phyloP scores from a whole-genome alignment of 2,797 vertebrate genomes.

The Phrynocephalus forsythii region DNA sequence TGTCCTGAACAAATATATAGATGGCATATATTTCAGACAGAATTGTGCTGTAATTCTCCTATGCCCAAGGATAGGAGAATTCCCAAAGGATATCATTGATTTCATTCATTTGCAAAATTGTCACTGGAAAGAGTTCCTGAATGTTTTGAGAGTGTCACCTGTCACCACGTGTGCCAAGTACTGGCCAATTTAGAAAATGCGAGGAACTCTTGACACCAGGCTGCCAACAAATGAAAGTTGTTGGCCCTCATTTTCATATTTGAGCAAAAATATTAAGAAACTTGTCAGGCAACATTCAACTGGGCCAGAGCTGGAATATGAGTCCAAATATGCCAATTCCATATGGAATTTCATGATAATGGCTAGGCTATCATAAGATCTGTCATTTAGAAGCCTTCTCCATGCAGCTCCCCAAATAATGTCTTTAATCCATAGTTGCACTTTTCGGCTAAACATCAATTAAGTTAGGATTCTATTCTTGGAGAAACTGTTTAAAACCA shows the following conservation, averaged over 20 bases:
- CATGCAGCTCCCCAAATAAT: not conserved
- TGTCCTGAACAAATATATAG: no score
- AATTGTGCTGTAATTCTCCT: not conserved
- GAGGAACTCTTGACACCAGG: not conserved
- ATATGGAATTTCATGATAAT: not conserved
- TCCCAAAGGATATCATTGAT: not conserved
- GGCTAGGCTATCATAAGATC: not conserved
- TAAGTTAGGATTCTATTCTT: not conserved
- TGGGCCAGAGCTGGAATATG: not conserved
- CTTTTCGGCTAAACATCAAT: not conserved
- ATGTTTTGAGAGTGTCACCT: not conserved
- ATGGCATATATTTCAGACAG: no score
- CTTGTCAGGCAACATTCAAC: not conserved
- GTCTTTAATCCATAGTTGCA: not conserved
- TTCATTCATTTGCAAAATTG: not conserved
- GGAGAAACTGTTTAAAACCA: not conserved
- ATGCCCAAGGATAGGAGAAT: not conserved
- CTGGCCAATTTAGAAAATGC: not conserved
- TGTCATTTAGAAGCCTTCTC: slow-evolving; percentile 14
- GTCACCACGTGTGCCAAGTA: not conserved
- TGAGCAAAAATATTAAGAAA: slow-evolving; percentile 5
- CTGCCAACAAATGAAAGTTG: not conserved
- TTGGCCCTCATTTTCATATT: not conserved
- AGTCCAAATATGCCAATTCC: not conserved
- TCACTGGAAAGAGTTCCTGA: not conserved